Base-by-base conservation (phyloP, 2,888 invertebrate species). In the Herminia tarsipennalis region DNA sequence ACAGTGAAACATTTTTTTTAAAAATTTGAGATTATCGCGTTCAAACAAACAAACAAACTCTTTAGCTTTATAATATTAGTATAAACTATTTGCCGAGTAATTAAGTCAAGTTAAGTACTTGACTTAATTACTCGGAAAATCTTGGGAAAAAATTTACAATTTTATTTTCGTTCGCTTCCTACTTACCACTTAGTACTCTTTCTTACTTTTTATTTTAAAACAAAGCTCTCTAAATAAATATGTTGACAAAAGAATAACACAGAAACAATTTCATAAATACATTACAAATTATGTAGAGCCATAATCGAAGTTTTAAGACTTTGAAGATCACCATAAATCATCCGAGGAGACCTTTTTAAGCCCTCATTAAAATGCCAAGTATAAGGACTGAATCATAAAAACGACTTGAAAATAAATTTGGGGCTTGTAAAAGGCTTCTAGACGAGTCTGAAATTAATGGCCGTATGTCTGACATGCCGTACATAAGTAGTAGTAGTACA, bases 361-460 rank as follows among this genome's bases (percentile, higher is more conserved):
- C 75, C 81, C 79, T 83, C 81, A 83, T 84, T 84, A 81, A 83
- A 81, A 83, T 79, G 72, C 71, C 73, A 70, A 73, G 76, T 77
- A 65, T 69, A 64, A 63, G 74, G 69, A 65, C 69, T 69, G 68
- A 73, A 76, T 76, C 75, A 77, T 76, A 79, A 83, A 82, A 80
- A 70, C 42, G 62, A 60, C 52, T 57, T 51, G 55, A 61, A 65
- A 57, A 63, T 69, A 66, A 56, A 53, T 53, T 55, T 36, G 29
- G 27, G 30, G 50, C 49, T 50, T 56, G 29, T 51, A 53, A 59
- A 56, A 44, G 32, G 10, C 25, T 33, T 25, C 18, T 24, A 30
- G 27, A 25, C 22, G 25, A 34, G 30, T 33, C 21, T 32, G 35
- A 54, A 52, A 27, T 24, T 38, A 51, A 47, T 49, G 16, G 36